Base-by-base conservation (phyloP, 2,113 vertebrate species). In the Chaetura pelagica region DNA sequence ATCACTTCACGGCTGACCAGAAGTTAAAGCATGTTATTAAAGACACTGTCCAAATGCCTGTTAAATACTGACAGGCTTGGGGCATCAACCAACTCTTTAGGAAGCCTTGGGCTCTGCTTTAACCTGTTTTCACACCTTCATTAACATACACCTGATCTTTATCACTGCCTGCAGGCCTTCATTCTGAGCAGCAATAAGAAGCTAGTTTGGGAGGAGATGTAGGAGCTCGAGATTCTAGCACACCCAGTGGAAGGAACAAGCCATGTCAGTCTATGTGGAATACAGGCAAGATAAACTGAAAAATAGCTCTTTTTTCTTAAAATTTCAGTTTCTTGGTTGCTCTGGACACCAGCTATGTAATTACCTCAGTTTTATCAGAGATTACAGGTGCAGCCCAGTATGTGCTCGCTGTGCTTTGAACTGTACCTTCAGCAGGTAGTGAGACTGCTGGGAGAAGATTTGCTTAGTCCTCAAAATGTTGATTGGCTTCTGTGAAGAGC, bases 341-440 rank as follows among this genome's bases (percentile, higher is more conserved):
- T 94, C 19, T 71, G 46, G 67, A 77, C 38, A 35, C 5, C 22
- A 54, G 27, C n/a, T 67, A 46, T 48, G 40, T 68, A 81, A 72
- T 59, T 73, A 72, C 5, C 6, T 77, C 34, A 48, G 30, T 42
- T 64, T 51, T 32, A 66, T 19, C 29, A 84, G 32, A 34, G 32
- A 67, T 18, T 29, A 68, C 18, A 72, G 29, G 67, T 13, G 48
- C 4, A 85, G 19, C 5, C 35, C 4, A 1, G 38, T 23, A 75
- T 52, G 26, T 18, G 5, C 52, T 63, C 30, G 12, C 35, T 46
- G 32, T 63, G 68, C 34, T 84, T 91, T 91, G 49, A 87, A 64
- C 15, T 0, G 0, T 48, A 38, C 10, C 22, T 21, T 62, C 34
- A 67, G 16, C 6, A 59, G 35, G 17, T 18, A 35, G 38, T 12